Evolutionary conservation across 2,797 vertebrate genomes (phyloP).

Genomic region (Pseudochirops corinnae): DNA sequence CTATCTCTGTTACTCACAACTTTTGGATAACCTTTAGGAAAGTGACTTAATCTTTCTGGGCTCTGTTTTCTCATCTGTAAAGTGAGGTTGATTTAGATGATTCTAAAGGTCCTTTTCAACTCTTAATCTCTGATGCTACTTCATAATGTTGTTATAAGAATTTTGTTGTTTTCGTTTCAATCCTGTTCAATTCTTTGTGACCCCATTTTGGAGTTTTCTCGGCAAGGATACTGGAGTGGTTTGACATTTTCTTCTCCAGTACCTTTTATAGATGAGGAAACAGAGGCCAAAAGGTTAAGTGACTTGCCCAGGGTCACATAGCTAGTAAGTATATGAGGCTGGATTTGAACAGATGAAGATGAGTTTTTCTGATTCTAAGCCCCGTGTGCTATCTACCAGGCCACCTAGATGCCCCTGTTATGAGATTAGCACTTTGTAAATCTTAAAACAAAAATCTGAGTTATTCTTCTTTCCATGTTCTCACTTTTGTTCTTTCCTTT

Average conservation of each 20-base stretch:
- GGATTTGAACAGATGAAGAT: background rate
- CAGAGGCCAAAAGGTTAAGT: background rate
- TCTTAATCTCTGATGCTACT: background rate
- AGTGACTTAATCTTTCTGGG: background rate
- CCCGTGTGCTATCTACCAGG: background rate
- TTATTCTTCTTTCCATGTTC: background rate
- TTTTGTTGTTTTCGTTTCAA: background rate
- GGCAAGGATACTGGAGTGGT: background rate
- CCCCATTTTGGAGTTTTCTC: background rate
- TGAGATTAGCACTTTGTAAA: background rate
- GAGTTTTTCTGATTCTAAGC: background rate
- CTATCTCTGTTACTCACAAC: background rate
- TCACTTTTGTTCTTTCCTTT: background rate
- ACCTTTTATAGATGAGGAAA: background rate
- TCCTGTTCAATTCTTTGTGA: background rate
- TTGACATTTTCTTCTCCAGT: background rate
- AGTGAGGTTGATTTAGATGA: background rate
- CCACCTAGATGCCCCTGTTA: background rate
- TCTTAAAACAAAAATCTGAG: background rate
- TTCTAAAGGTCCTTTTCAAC: background rate
- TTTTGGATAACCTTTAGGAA: background rate
- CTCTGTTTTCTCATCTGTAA: background rate
- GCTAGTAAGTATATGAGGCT: background rate
- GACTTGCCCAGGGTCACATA: background rate
- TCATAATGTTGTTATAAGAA: background rate